Conservation (phyloP, 2,888 invertebrate genomes). For the Ophion ventricosus region DNA sequence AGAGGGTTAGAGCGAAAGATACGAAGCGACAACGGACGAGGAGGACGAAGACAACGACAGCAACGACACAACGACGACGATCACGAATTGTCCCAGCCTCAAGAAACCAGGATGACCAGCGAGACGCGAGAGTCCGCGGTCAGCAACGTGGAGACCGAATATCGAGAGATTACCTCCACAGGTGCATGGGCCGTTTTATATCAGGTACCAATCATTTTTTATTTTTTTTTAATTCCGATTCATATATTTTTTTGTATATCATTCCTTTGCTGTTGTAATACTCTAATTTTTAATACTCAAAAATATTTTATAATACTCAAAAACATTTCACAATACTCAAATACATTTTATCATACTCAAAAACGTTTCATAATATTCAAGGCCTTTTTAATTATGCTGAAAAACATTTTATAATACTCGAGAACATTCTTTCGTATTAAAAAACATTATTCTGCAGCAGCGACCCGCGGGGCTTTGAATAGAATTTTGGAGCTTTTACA, state of each 20-base stretch:
- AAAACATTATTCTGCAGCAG: too few relatives aligned
- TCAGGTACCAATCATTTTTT: conserved; percentile 85
- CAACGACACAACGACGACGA: conserved; percentile 23
- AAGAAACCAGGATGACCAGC: conserved; percentile 74
- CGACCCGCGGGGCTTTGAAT: too few relatives aligned
- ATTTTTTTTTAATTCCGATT: not conserved
- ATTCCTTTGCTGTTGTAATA: conserved; percentile 24
- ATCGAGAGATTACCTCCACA: conserved; percentile 88
- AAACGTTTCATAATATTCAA: too few relatives aligned
- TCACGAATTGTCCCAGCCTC: conserved; percentile 48
- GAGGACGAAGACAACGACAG: conserved; percentile 11
- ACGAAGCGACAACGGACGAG: not conserved
- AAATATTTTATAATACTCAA: too few relatives aligned
- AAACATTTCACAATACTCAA: conserved; percentile 43
- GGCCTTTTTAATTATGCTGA: too few relatives aligned
- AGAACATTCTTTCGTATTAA: too few relatives aligned
- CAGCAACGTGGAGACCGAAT: conserved; percentile 89
- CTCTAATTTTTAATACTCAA: conserved; percentile 28
- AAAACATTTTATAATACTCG: conserved; percentile 4
- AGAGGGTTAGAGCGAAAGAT: not conserved
- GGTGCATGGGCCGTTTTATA: conserved; percentile 89
- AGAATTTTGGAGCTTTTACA: too few relatives aligned
- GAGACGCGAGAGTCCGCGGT: conserved; percentile 72
- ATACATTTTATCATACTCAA: not conserved
- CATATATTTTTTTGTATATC: not conserved